Evolutionary conservation across 2,888 invertebrate species (phyloP).

Genomic region (Pterostichus niger): DNA sequence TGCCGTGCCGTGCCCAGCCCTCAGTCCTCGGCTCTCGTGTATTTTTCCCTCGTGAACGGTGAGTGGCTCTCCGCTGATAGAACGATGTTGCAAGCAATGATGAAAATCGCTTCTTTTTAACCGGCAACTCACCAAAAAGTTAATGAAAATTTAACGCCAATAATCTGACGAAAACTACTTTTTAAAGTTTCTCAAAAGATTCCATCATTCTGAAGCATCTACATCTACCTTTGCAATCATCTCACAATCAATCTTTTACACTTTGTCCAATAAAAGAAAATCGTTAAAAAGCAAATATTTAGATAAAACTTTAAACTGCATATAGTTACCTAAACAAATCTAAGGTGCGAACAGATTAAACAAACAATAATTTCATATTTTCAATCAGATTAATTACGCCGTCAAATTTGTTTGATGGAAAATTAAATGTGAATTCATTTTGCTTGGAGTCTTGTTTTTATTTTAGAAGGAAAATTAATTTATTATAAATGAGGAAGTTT

Average conservation of each 20-base stretch:
- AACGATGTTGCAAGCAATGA: slow-evolving; percentile 30
- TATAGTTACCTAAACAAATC: too few species aligned
- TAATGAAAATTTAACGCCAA: slow-evolving; percentile 63
- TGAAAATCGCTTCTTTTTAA: slow-evolving; percentile 25
- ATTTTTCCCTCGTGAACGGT: slow-evolving; percentile 58
- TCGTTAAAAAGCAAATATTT: slow-evolving; percentile 5
- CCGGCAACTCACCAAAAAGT: slow-evolving; percentile 38
- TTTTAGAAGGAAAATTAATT: too few species aligned
- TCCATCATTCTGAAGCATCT: slow-evolving; percentile 43
- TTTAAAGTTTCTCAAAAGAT: slow-evolving; percentile 55
- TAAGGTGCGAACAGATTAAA: too few species aligned
- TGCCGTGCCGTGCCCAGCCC: background rate
- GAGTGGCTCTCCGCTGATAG: slow-evolving; percentile 56
- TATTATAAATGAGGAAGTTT: too few species aligned
- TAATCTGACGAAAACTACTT: slow-evolving; percentile 50
- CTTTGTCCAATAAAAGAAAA: background rate
- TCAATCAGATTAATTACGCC: too few species aligned
- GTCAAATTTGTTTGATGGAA: too few species aligned
- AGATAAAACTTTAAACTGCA: background rate
- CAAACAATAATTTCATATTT: too few species aligned
- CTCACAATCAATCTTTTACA: background rate
- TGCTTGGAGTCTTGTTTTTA: too few species aligned
- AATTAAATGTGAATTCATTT: too few species aligned
- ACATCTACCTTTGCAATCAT: slow-evolving; percentile 10
- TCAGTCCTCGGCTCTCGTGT: background rate